A percentile compares a stretch with the other conserved stretches of the same genome.
phyloP scores from a whole-genome alignment of 2,888 invertebrate species.

The Rhagophthalmus giganteus region DNA sequence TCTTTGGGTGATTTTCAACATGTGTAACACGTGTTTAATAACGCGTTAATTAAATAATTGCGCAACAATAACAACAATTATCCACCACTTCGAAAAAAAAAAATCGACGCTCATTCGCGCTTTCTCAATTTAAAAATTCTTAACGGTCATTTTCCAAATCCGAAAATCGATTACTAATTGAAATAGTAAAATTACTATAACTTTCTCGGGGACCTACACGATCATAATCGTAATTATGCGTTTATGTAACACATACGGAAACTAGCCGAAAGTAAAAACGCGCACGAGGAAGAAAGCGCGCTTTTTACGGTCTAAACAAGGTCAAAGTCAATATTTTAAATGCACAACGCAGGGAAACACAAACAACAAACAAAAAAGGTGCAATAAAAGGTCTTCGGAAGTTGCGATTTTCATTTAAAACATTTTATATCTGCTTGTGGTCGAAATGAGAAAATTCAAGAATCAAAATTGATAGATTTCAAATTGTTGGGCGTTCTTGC shows the following conservation, averaged over 20 bases:
- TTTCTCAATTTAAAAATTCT: not conserved
- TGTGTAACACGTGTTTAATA: not conserved
- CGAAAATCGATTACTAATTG: not conserved
- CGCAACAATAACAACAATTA: not conserved
- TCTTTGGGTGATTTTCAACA: not conserved
- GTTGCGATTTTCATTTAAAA: too few relatives aligned
- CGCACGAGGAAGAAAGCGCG: not conserved
- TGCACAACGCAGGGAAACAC: not conserved
- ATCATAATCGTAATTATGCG: not conserved
- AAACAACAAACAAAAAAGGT: too few relatives aligned
- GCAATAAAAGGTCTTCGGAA: too few relatives aligned
- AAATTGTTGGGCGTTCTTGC: too few relatives aligned
- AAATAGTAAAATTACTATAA: not conserved
- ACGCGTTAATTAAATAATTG: not conserved
- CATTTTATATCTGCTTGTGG: too few relatives aligned
- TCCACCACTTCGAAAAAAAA: not conserved
- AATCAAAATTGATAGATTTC: too few relatives aligned
- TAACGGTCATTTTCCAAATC: not conserved
- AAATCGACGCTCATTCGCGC: not conserved
- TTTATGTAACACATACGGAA: slow-evolving; percentile 1
- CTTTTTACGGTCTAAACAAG: not conserved
- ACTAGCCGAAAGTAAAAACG: not conserved
- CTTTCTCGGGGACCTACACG: not conserved
- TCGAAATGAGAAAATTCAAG: too few relatives aligned
- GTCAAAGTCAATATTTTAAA: slow-evolving; percentile 1